Evolutionary conservation across 2,888 invertebrate species (phyloP), one percentile per base, ranked within the genome.

Genomic region (Drosophila cognata): DNA sequence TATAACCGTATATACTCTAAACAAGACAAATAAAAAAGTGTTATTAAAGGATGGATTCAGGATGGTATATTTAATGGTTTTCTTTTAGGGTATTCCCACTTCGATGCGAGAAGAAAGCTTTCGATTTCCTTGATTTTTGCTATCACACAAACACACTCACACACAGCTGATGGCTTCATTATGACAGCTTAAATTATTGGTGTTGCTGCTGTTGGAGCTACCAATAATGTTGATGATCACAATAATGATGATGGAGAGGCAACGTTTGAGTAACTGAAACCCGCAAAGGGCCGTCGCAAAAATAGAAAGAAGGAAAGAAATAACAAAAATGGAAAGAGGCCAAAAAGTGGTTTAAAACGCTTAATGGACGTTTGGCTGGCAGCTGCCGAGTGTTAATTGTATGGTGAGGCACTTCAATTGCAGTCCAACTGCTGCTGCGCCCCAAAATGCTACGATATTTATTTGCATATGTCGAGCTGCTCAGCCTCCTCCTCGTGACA

Each of bases 331-430:
- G 46, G n/a, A 46, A 36, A 55, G 33, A 33, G 29, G 21, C 21
- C 46, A 48, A 63, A 64, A 56, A 6, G 11, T 79, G 76, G 77
- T 71, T 75, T 71, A 62, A 77, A 70, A 71, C 65, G 67, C 55
- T 63, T 68, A 76, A 79, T 76, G 71, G 72, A 63, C 55, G 55
- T 62, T 73, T 65, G 58, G 57, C 50, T 72, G 85, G 74, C 85
- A 87, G 85, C 88, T 89, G 89, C 89, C 89, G 89, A 84, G 85
- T 79, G 88, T 84, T 89, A 86, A 86, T 88, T 86, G 84, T 82
- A 89, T 82, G 86, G 68, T 71, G 69, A 67, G 64, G 84, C 75
- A 74, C 55, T 72, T 57, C 71, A 85, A 86, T 74, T 76, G 74
- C 78, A 76, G 38, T 72, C 65, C 57, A 53, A 61, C 66, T 70